Percentiles rank a stretch among this genome's conserved stretches.
Evolutionary conservation across 2,113 vertebrate genomes (phyloP).

Genomic region (Paramisgurnus dabryanus): DNA sequence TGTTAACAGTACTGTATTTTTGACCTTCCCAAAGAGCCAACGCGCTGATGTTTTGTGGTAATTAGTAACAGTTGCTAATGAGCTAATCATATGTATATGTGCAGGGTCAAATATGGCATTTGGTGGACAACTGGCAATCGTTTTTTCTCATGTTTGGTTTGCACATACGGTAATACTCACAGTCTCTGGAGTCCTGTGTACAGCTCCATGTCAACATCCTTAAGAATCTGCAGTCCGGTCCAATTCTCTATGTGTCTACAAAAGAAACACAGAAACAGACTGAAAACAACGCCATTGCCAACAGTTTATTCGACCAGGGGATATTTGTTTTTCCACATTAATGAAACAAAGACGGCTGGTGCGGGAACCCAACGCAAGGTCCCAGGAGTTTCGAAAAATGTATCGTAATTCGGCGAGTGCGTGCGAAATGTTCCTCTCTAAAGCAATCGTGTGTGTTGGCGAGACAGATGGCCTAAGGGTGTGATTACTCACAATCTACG

Average conservation of each 20-base stretch:
- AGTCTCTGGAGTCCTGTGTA: slow-evolving; percentile 95
- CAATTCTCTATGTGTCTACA: slow-evolving; percentile 97
- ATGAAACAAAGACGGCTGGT: neutral
- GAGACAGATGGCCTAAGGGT: slow-evolving; percentile 36
- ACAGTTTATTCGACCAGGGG: slow-evolving; percentile 40
- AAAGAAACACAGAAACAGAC: slow-evolving; percentile 54
- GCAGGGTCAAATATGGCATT: too few species aligned
- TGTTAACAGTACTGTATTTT: too few species aligned
- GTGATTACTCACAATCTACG: slow-evolving; percentile 30
- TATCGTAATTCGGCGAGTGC: slow-evolving; percentile 20
- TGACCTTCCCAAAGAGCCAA: too few species aligned
- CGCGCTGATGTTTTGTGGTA: too few species aligned
- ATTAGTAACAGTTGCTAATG: too few species aligned
- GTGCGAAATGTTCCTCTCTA: slow-evolving; percentile 23
- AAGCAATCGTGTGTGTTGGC: slow-evolving; percentile 13
- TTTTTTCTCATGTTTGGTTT: too few species aligned
- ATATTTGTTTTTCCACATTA: slow-evolving; percentile 27
- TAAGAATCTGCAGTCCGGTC: slow-evolving; percentile 90
- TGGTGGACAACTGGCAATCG: too few species aligned
- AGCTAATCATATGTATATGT: too few species aligned
- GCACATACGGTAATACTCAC: slow-evolving; percentile 77
- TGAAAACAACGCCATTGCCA: slow-evolving; percentile 27
- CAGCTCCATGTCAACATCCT: slow-evolving; percentile 97
- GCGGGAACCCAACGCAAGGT: slow-evolving; percentile 30
- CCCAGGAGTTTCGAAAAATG: slow-evolving; percentile 47